phyloP scores from a whole-genome alignment of 2,888 invertebrate species.

The Cephus sareptanus region DNA sequence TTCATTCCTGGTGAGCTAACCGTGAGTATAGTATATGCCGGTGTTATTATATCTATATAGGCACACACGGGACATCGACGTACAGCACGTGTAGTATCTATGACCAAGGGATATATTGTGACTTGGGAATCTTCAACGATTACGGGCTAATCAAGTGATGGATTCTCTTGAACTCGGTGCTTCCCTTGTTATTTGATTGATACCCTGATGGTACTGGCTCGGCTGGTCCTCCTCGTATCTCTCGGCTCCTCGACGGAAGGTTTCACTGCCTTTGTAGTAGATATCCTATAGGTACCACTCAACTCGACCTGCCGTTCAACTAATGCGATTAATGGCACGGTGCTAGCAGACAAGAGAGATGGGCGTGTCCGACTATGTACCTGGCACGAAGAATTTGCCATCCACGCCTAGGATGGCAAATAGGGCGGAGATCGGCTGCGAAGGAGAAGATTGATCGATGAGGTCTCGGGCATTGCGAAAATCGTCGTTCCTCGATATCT shows the following conservation, averaged over 20 bases:
- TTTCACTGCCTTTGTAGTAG: slow-evolving; percentile 16
- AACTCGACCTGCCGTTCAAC: slow-evolving; percentile 44
- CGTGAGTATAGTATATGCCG: not conserved
- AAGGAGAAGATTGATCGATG: not conserved
- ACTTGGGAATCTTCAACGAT: slow-evolving; percentile 17
- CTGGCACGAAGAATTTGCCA: slow-evolving; percentile 44
- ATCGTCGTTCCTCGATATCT: not conserved
- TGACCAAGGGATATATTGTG: not conserved
- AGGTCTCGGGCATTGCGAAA: not conserved
- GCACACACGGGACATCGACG: not conserved
- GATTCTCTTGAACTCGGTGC: slow-evolving; percentile 23
- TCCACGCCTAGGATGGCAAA: slow-evolving; percentile 36
- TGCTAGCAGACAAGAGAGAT: slow-evolving; percentile 42
- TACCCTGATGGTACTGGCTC: not conserved
- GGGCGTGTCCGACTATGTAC: slow-evolving; percentile 26
- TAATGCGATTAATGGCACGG: slow-evolving; percentile 57
- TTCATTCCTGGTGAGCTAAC: slow-evolving; percentile 16
- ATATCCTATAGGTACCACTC: slow-evolving; percentile 31
- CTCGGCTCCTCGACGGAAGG: not conserved
- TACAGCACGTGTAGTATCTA: not conserved
- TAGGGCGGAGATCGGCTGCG: slow-evolving; percentile 43
- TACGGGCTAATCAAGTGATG: slow-evolving; percentile 38
- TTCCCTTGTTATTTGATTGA: slow-evolving; percentile 4
- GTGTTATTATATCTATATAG: not conserved
- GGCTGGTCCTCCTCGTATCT: not conserved